Percentiles rank a stretch among this genome's conserved stretches.
Conservation (phyloP, 2,888 invertebrate species). For the Pachycephus smyrnensis region DNA sequence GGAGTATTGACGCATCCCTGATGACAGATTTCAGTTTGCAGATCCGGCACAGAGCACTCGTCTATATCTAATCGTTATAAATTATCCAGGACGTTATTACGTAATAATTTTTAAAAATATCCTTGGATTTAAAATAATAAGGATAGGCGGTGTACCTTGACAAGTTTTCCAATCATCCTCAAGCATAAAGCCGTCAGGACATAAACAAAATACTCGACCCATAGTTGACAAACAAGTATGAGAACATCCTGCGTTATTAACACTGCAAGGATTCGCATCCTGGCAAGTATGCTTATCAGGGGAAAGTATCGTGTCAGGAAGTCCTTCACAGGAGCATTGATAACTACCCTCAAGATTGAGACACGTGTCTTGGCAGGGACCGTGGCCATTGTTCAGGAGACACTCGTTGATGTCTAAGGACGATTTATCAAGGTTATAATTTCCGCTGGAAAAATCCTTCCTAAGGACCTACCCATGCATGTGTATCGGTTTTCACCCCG, state of each 20-base stretch:
- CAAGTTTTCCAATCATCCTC: constrained; percentile 65
- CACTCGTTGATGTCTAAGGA: constrained; percentile 73
- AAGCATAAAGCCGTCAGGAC: constrained; percentile 62
- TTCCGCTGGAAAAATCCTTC: constrained; percentile 3
- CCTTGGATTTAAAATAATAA: constrained; percentile 32
- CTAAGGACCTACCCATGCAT: constrained; percentile 50
- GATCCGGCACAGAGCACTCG: constrained; percentile 71
- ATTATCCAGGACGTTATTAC: constrained; percentile 8
- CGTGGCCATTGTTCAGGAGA: constrained; percentile 73
- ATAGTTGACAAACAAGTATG: constrained; percentile 73
- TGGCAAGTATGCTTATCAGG: constrained; percentile 72
- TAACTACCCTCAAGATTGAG: constrained; percentile 72
- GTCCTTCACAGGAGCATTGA: constrained; percentile 71
- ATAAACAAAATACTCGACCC: constrained; percentile 66
- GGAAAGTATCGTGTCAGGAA: constrained; percentile 71
- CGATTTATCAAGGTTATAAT: not conserved
- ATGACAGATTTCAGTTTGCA: constrained; percentile 60
- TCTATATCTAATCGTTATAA: constrained; percentile 70
- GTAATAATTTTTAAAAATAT: not conserved
- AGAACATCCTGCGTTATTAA: constrained; percentile 71
- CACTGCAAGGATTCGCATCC: constrained; percentile 71
- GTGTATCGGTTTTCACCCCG: constrained; percentile 50
- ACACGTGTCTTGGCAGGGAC: constrained; percentile 76
- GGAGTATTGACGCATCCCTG: constrained; percentile 70
- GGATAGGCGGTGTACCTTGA: constrained; percentile 45